These are phyloP conservation scores for Neodon shergylaensis DNA, from an alignment of 2,113 vertebrate species.

Conservation along the genomic window DNA sequence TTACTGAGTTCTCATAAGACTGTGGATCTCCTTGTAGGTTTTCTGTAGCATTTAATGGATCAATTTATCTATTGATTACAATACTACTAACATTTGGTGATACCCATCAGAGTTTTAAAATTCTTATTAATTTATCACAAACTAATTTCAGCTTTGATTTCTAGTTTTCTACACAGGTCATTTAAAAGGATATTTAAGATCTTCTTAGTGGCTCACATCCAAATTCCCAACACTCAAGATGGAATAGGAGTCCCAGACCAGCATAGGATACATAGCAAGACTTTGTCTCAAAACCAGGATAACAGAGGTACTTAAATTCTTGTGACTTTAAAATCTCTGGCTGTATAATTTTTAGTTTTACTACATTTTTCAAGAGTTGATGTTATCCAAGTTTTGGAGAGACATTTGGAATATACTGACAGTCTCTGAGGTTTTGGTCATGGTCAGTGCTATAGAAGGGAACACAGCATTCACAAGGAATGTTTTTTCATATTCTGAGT, in stretches of 20 bases:
- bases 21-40: neutral
- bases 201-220: neutral
- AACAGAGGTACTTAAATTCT: neutral
- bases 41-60: neutral
- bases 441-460: neutral
- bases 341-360: constrained; percentile 29
- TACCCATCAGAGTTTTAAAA: neutral
- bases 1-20: neutral
- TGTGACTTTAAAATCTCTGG: neutral
- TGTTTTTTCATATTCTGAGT: neutral
- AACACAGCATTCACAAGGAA: neutral
- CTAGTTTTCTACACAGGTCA: neutral
- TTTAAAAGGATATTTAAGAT: neutral
- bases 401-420: neutral
- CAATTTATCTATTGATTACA: neutral
- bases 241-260: neutral
- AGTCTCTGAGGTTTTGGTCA: neutral
- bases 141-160: constrained; percentile 23
- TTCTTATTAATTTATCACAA: neutral
- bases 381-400: neutral
- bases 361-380: neutral
- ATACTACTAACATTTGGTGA: neutral
- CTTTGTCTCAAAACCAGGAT: neutral
- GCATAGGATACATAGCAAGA: neutral
- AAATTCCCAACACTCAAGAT: neutral